A percentile compares a stretch with the other conserved stretches of the same genome.
These are phyloP conservation scores for Micrasema minimum DNA, from an alignment of 1,140 invertebrate species.

Conservation along the genomic window DNA sequence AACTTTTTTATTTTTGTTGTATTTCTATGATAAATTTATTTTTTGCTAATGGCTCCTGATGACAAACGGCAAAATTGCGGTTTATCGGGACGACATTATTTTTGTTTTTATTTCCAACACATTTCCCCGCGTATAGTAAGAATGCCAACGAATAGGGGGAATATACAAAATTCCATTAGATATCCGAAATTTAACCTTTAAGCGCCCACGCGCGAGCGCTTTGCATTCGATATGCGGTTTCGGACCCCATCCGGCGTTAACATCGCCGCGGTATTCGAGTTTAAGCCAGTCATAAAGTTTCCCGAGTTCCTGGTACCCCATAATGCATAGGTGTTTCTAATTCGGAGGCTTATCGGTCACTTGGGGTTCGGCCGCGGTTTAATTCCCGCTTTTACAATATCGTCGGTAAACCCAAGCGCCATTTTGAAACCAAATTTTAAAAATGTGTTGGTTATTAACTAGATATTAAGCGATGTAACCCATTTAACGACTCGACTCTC, in stretches of 20 bases:
- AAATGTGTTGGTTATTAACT: no score
- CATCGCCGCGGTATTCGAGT: conserved; percentile 23
- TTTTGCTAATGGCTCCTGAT: no score
- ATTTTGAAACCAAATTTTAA: no score
- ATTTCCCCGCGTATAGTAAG: no score
- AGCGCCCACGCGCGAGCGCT: conserved; percentile 5
- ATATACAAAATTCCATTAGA: conserved; percentile 19
- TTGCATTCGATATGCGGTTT: conserved; percentile 32
- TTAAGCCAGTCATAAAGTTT: conserved; percentile 46
- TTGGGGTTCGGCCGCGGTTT: conserved; percentile 36
- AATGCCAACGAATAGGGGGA: conserved; percentile 9
- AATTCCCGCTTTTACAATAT: not conserved
- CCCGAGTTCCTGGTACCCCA: not conserved
- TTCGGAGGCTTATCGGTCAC: conserved; percentile 50
- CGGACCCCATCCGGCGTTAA: conserved; percentile 26
- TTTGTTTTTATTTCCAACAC: no score
- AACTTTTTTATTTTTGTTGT: no score
- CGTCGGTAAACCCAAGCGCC: not conserved
- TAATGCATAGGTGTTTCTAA: conserved; percentile 44
- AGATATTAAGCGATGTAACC: no score
- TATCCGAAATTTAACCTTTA: conserved; percentile 25
- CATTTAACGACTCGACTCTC: no score
- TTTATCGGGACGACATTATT: no score
- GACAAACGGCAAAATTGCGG: no score
- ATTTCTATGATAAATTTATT: no score